Base-by-base conservation (phyloP, 2,113 vertebrate species). In the Sylvilagus bachmani region DNA sequence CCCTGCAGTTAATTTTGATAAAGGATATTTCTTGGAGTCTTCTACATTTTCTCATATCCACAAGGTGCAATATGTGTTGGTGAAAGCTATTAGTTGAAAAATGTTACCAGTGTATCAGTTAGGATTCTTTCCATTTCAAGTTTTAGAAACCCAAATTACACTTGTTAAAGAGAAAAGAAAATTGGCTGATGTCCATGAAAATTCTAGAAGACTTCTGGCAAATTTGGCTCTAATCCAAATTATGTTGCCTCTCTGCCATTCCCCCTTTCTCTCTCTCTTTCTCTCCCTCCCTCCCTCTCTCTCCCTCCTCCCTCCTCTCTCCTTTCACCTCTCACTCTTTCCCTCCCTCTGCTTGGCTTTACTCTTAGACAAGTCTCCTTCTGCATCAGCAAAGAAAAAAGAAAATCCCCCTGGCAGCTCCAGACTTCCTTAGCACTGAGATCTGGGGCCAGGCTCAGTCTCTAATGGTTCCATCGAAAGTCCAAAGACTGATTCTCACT, bases 61-160 rank as follows among this genome's bases (percentile, higher is more conserved):
- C 22, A 92, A 11, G 91, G 61, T 66, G 44, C 93, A 86, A 21
- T 44, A 27, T 22, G 71, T 95, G 12, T 80, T 75, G n/a, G 22
- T 69, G 69, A 92, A 89, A 36, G 14, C 85, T 89, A 64, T 36
- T 86, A 80, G 29, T 80, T 91, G 55, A n/a, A 89, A 88, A 85
- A 85, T 86, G 29, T 66, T 87, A 58, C 81, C 17, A 10, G 16
- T 25, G 2, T 80, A 24, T 53, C 84, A 29, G 0, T 82, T 70
- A 86, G 62, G 58, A 74, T 38, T 64, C 44, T 84, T 69, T 70
- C 3, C 36, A 17, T 70, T 94, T 90, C 14, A 27, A 61, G 58
- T 87, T 49, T 87, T 11, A 95, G 85, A 90, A 94, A 61, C 25
- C 10, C 21, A 81, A 89, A 21, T 71, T 61, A 89, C 10, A 27